Base-by-base conservation (phyloP, 1,140 invertebrate genomes). In the Ostrea edulis region DNA sequence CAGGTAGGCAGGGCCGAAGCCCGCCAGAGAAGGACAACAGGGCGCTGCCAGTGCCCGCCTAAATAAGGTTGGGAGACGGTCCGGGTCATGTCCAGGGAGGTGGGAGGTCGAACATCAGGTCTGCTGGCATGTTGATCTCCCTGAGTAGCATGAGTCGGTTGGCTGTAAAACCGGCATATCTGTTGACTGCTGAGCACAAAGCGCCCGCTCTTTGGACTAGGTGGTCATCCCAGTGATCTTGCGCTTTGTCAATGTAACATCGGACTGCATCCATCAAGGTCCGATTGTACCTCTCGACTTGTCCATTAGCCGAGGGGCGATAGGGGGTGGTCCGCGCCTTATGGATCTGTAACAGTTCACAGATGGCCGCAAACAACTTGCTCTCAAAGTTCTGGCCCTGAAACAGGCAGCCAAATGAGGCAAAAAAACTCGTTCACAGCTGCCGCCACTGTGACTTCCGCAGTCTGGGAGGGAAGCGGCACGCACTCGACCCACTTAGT, bases 121-220 rank as follows among this genome's bases (percentile, higher is more conserved):
- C 62, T 52, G 44, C 84, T 11, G 65, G 65, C 5, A 12, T 35
- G 25, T 71, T 71, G 5, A 25, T 22, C 22, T 90, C 87, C 12
- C 88, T 62, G 0, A 89, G 89, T 22, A 90, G 51, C 88, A 90
- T 91, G 11, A 90, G 12, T 25, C 51, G 55, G 58, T 91, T 91
- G 0, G 91, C 62, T 11, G 89, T 88, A 44, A 82, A 84, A 5
- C 83, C 54, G 7, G 54, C 29, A 55, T 29, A 62, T 11, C 53
- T 3, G 11, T 44, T 84, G 14, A 84, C 83, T 25, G 52, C 8
- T 14, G 54, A 29, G 12, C n/a, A n/a, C n/a, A n/a, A n/a, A 54
- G 83, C 83, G 58, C n/a, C n/a, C n/a, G n/a, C n/a, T n/a, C 58
- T 29, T 22, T 84, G 54, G 22, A 22, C 53, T 9, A 84, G 54